These are phyloP conservation scores for Schlechtendalia chinensis DNA, from an alignment of 1,140 invertebrate species.

Conservation along the genomic window DNA sequence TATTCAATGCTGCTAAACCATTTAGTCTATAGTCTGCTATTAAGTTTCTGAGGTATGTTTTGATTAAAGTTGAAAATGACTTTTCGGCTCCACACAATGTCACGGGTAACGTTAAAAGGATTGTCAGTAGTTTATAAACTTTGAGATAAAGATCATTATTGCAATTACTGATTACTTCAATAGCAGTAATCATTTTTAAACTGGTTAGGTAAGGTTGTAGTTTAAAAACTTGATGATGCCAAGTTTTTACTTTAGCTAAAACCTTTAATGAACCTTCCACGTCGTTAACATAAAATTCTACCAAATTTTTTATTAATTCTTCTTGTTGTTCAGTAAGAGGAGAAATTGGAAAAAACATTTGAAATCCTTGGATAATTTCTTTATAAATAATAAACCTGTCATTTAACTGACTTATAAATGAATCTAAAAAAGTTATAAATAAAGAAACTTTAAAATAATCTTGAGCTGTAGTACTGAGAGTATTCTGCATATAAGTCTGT, in stretches of 20 bases:
- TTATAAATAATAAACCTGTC: no score
- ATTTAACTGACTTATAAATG: slow-evolving; percentile 7
- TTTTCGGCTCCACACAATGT: neutral
- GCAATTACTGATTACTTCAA: slow-evolving; percentile 16
- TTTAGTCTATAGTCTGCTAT: neutral
- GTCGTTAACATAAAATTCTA: neutral
- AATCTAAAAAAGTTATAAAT: slow-evolving; percentile 1
- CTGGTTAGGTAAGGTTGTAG: neutral
- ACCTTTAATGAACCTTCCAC: neutral
- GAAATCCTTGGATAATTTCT: no score
- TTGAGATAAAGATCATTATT: slow-evolving; percentile 11
- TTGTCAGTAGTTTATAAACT: slow-evolving; percentile 1
- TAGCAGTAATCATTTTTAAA: slow-evolving; percentile 14
- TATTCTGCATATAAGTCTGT: neutral
- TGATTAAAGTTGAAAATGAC: slow-evolving; percentile 18
- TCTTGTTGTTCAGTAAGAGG: slow-evolving; percentile 5
- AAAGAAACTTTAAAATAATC: neutral
- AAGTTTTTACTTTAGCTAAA: neutral
- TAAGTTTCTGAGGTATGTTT: slow-evolving; percentile 1
- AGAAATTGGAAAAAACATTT: neutral
- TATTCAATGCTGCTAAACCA: slow-evolving; percentile 14
- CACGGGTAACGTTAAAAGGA: slow-evolving; percentile 7
- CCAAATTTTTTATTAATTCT: neutral
- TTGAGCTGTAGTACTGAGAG: neutral
- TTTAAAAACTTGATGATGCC: slow-evolving; percentile 1